These are phyloP conservation scores for Bothrops jararaca DNA, from an alignment of 2,113 vertebrate species.

Conservation along the genomic window DNA sequence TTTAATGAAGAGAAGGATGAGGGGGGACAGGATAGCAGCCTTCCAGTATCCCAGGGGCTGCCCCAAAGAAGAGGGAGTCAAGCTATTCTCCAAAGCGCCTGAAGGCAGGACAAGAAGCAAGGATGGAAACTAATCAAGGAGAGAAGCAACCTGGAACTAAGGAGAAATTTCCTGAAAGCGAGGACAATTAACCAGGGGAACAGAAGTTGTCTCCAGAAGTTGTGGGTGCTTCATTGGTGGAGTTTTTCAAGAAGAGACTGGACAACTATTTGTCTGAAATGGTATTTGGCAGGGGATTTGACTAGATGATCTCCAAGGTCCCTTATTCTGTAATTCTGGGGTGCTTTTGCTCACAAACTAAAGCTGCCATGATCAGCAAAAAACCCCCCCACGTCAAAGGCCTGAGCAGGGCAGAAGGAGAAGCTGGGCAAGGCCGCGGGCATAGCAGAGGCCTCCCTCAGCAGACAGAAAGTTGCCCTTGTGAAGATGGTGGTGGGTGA, in stretches of 20 bases:
- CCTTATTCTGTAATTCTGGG: neutral
- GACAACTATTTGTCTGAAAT: neutral
- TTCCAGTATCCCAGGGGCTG: neutral
- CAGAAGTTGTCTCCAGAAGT: neutral
- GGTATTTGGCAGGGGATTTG: neutral
- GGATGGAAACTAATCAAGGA: neutral
- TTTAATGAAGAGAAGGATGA: neutral
- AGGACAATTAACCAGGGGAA: neutral
- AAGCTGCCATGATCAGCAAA: neutral
- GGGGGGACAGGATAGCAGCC: neutral
- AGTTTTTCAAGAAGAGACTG: neutral
- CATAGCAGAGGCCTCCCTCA: neutral
- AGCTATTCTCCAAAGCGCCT: neutral
- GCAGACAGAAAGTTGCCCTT: neutral
- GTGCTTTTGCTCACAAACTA: neutral
- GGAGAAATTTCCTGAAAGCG: neutral
- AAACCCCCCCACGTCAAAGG: neutral
- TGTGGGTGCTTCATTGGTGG: neutral
- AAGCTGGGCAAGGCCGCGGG: neutral
- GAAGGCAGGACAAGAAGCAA: neutral
- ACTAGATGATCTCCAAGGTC: neutral
- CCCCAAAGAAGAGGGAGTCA: no score
- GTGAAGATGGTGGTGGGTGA: neutral
- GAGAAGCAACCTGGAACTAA: neutral
- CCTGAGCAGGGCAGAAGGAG: neutral